phyloP scores from a whole-genome alignment of 2,888 invertebrate genomes.

The Ischnura elegans region DNA sequence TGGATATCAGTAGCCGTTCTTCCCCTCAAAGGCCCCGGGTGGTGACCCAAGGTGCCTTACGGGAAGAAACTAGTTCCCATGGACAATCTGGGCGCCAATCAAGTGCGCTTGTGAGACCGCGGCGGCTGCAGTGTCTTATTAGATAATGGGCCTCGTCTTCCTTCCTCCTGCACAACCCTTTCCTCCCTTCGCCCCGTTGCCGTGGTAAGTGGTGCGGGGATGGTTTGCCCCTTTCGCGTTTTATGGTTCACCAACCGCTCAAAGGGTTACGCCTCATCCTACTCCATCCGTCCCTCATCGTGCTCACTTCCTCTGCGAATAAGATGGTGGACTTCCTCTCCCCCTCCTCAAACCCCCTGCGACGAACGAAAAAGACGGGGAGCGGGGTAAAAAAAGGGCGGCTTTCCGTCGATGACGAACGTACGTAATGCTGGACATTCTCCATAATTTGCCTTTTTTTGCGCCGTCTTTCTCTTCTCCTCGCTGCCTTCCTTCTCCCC shows the following conservation, averaged over 20 bases:
- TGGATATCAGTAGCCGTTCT: no score
- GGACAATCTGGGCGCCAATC: neutral
- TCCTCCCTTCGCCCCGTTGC: neutral
- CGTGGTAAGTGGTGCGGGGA: constrained; percentile 31
- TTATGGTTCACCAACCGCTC: constrained; percentile 16
- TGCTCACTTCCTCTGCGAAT: constrained; percentile 11
- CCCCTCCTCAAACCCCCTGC: neutral
- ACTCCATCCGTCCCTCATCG: neutral
- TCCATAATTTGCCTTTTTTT: constrained; percentile 9
- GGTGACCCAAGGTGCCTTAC: neutral
- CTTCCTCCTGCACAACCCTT: neutral
- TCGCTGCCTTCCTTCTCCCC: neutral
- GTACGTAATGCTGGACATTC: constrained; percentile 9
- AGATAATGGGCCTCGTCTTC: constrained; percentile 11
- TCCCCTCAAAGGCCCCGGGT: neutral
- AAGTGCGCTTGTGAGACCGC: neutral
- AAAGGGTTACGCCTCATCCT: neutral
- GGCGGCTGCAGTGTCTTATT: neutral
- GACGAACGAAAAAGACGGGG: neutral
- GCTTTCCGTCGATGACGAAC: neutral
- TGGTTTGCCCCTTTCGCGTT: neutral
- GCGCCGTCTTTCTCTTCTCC: no score
- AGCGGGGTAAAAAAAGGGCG: neutral
- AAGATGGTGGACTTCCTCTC: neutral
- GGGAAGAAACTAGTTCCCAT: neutral